Base-by-base conservation (phyloP, 1,140 invertebrate genomes). In the Vollenhovia emeryi region DNA sequence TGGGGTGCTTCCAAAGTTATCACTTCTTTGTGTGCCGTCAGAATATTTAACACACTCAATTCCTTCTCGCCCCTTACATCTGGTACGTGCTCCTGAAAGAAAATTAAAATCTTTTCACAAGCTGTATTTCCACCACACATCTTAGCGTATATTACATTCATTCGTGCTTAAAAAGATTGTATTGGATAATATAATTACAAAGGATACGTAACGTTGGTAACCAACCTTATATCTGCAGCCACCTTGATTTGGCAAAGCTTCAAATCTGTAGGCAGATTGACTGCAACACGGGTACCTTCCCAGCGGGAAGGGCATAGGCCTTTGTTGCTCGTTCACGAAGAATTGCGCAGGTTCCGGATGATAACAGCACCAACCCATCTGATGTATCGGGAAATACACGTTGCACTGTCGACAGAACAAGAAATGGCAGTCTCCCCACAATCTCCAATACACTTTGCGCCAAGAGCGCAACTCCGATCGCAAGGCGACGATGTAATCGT, bases 401-500 rank as follows among this genome's bases (percentile, higher is more conserved):
- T 97, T 96, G 89, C 98, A 98, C 0, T 96, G 96, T 45, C 95
- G 96, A 89, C 98, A 98, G 73, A 96, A 96, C 9, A 98, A 93
- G 93, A 97, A 98, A 93, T 98, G 98, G 85, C 97, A 97, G 90
- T 98, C 96, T 0, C 97, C 98, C 98, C 98, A 99, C 13, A 99
- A 94, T 71, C 97, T 96, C 98, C 98, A 99, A 94, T 99, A 99
- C 0, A 99, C 98, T 91, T 97, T 97, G 0, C 98, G 95, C 98
- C 98, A 99, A 0, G 97, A 97, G 85, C 97, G 97, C 48, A 98
- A 95, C 87, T 98, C 97, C 9, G 96, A 96, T 90, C 97, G 97
- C 24, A 99, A 93, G 85, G 96, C 96, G 11, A 96, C 92, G 9
- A 99, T 96, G 91, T 98, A 98, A 57, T 97, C 97, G 89, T 97